Evolutionary conservation across 1,140 invertebrate genomes (phyloP).

Genomic region (Drosophila novamexicana): DNA sequence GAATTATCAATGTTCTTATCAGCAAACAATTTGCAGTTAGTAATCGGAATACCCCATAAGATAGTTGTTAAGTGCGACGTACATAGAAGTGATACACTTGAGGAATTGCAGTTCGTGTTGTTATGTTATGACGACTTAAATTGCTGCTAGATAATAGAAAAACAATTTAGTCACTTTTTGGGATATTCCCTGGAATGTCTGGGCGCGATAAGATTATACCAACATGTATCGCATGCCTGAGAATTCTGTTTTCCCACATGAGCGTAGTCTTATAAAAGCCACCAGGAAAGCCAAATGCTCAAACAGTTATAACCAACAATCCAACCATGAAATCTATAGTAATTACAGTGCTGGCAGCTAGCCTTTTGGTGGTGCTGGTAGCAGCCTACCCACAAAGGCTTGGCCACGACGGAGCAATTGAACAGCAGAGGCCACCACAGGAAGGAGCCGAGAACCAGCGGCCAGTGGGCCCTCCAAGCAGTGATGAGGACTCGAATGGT

Average conservation of each 20-base stretch:
- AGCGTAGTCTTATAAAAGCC: constrained; percentile 20
- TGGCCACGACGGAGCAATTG: neutral
- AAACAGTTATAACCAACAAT: constrained; percentile 23
- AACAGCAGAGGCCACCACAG: neutral
- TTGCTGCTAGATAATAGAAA: constrained; percentile 1
- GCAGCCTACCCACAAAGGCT: constrained; percentile 14
- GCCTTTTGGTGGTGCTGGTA: constrained; percentile 27
- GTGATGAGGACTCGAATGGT: constrained; percentile 27
- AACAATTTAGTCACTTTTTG: constrained; percentile 22
- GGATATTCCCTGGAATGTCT: constrained; percentile 30
- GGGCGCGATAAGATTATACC: constrained; percentile 36
- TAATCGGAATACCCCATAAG: constrained; percentile 23
- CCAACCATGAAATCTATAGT: constrained; percentile 16
- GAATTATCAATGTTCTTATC: constrained; percentile 19
- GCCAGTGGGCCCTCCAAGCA: constrained; percentile 4
- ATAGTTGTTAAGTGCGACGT: neutral
- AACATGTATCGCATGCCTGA: neutral
- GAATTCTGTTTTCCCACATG: constrained; percentile 1
- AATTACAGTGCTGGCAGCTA: constrained; percentile 9
- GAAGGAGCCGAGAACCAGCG: neutral
- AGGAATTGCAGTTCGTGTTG: neutral
- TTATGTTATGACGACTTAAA: constrained; percentile 11
- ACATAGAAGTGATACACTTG: neutral
- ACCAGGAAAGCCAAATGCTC: neutral
- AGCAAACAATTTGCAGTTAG: constrained; percentile 1